Evolutionary conservation across 2,113 vertebrate genomes (phyloP).

Genomic region (Calonectris borealis): DNA sequence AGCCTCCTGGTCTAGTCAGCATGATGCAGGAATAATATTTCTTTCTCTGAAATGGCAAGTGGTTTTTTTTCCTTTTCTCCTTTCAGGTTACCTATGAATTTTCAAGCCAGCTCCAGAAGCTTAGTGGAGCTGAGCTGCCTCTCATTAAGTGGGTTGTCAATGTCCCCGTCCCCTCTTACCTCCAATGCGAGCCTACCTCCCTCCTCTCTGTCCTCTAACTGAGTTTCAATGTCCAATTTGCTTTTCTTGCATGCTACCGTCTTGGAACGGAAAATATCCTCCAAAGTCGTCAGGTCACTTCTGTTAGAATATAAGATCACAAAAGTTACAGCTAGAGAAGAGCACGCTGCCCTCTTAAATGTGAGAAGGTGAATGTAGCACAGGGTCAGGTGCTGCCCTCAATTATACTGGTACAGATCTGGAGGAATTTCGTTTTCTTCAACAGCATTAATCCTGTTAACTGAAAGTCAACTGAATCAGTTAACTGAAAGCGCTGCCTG

Average conservation of each 20-base stretch:
- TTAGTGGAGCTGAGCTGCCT: not conserved
- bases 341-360: not conserved
- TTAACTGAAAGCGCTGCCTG: not conserved
- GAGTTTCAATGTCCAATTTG: not conserved
- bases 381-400: not conserved
- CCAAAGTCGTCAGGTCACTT: not conserved
- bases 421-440: not conserved
- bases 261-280: not conserved
- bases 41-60: not conserved
- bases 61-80: not conserved
- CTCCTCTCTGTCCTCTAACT: not conserved
- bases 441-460: not conserved
- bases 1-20: not conserved
- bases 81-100: not conserved
- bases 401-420: not conserved
- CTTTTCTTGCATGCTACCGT: not conserved
- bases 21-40: not conserved
- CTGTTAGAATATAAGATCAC: not conserved
- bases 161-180: not conserved
- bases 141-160: not conserved
- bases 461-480: not conserved
- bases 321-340: not conserved
- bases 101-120: not conserved
- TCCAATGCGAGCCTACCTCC: not conserved
- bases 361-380: not conserved